These are phyloP conservation scores for Mya arenaria DNA, from an alignment of 1,140 invertebrate genomes.

Conservation along the genomic window DNA sequence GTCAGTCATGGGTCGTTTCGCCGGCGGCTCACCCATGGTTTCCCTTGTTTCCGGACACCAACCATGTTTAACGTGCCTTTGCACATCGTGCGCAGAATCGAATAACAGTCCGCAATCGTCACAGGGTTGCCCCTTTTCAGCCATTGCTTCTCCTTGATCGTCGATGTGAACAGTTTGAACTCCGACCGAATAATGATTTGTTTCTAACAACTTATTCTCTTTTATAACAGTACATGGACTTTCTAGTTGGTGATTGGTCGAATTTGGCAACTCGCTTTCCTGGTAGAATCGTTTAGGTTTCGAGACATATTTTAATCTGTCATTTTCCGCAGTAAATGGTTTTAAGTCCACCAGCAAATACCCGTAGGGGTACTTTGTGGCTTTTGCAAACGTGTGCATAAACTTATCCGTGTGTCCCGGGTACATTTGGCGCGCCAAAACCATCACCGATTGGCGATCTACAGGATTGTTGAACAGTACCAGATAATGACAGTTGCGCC, in stretches of 20 bases:
- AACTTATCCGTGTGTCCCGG: too few species aligned
- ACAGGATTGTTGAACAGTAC: constrained; percentile 29
- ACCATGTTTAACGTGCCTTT: not conserved
- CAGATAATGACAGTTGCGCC: constrained; percentile 31
- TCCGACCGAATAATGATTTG: too few species aligned
- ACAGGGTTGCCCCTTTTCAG: not conserved
- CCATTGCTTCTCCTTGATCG: not conserved
- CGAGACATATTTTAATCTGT: not conserved
- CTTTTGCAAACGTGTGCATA: too few species aligned
- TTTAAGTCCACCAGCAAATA: constrained; percentile 9
- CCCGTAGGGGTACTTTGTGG: too few species aligned
- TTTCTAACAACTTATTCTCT: too few species aligned
- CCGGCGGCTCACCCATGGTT: too few species aligned
- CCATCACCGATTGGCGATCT: constrained; percentile 23
- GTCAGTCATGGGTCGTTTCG: too few species aligned
- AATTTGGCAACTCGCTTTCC: too few species aligned
- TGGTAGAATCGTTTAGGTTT: too few species aligned
- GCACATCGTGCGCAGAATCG: not conserved
- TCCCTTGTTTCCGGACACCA: not conserved
- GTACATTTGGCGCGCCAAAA: constrained; percentile 35
- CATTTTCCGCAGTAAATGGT: not conserved
- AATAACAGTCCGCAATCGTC: not conserved
- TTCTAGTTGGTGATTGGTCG: too few species aligned
- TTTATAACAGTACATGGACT: too few species aligned
- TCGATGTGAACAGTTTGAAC: not conserved